Percentiles rank a stretch among this genome's conserved stretches.
Evolutionary conservation across 2,113 vertebrate genomes (phyloP).

Genomic region (Regulus satrapa): DNA sequence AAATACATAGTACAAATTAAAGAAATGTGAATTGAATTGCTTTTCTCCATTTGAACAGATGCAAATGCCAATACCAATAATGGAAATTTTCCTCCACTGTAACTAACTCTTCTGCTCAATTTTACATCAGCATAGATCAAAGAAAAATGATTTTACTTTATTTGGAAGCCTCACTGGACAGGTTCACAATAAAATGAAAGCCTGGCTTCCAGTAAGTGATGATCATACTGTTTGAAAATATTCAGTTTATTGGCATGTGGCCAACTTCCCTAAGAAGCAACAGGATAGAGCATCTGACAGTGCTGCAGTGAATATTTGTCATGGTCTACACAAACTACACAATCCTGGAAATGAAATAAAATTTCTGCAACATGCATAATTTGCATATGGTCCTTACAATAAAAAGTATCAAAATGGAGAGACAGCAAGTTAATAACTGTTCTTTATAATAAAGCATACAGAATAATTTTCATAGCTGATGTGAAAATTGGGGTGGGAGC

Average conservation of each 20-base stretch:
- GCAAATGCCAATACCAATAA: not conserved
- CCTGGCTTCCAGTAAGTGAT: not conserved
- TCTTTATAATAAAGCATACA: not conserved
- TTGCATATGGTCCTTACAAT: not conserved
- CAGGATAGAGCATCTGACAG: not conserved
- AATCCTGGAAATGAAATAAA: not conserved
- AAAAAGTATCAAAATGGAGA: not conserved
- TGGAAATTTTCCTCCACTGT: not conserved
- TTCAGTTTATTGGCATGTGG: not conserved
- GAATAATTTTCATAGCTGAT: not conserved
- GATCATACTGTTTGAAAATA: not conserved
- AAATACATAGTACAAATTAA: not conserved
- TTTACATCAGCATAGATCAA: not conserved
- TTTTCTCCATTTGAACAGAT: not conserved
- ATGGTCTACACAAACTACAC: not conserved
- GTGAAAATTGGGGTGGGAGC: not conserved
- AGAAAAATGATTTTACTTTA: not conserved
- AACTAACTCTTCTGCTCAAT: not conserved
- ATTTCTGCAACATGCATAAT: not conserved
- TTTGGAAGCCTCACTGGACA: conserved; percentile 8
- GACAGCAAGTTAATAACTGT: not conserved
- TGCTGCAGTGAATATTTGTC: not conserved
- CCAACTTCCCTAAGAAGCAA: not conserved
- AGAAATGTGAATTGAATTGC: not conserved
- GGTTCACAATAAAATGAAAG: not conserved